Evolutionary conservation across 2,888 invertebrate species (phyloP).

Genomic region (Stenichneumon culpator): DNA sequence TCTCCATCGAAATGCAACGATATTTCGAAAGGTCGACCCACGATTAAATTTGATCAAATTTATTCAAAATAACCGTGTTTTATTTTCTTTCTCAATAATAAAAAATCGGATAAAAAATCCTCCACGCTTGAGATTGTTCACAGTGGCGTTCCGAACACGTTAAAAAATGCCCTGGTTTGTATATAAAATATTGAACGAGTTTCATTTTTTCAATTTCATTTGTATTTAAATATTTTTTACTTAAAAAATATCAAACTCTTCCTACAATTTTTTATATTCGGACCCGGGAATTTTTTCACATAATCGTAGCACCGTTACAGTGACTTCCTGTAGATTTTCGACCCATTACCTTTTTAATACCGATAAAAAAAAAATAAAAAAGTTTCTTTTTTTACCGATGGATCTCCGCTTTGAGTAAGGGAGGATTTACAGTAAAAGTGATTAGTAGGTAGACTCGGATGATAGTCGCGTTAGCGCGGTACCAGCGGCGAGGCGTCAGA

Average conservation of each 20-base stretch:
- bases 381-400: background rate
- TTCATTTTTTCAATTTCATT: too few relatives aligned
- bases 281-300: background rate
- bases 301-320: background rate
- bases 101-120: too few relatives aligned
- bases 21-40: background rate
- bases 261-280: background rate
- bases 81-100: too few relatives aligned
- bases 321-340: background rate
- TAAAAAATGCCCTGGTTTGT: too few relatives aligned
- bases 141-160: too few relatives aligned
- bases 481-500: constrained; percentile 69
- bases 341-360: background rate
- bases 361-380: background rate
- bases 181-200: too few relatives aligned
- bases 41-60: background rate
- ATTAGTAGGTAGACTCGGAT: background rate
- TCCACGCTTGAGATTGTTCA: too few relatives aligned
- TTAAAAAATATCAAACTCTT: too few relatives aligned
- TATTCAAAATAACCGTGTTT: too few relatives aligned
- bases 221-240: too few relatives aligned
- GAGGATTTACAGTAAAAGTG: background rate
- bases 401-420: background rate
- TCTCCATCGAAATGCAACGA: background rate
- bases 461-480: background rate